Conservation (phyloP, 2,113 vertebrate species). For the Neodon shergylaensis region DNA sequence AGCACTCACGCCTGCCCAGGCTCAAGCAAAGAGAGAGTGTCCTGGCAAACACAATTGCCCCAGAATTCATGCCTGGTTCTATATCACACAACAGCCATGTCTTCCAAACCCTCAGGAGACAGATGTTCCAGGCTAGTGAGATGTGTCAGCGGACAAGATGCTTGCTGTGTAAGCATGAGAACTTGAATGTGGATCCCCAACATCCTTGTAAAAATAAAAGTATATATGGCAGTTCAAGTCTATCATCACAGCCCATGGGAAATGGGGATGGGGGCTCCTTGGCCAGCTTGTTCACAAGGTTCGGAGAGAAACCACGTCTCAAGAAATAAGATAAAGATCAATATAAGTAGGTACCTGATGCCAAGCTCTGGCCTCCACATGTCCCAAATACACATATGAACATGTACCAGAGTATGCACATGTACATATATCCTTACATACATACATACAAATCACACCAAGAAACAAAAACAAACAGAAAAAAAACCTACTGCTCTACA, state of each 20-base stretch:
- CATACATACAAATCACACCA: background rate
- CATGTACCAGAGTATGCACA: no score
- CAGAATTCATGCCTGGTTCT: background rate
- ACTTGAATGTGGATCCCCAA: background rate
- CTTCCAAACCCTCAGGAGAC: background rate
- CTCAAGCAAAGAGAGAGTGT: background rate
- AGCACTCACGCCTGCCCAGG: background rate
- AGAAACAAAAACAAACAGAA: no score
- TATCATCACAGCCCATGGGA: background rate
- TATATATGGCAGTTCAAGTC: no score
- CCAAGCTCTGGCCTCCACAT: background rate
- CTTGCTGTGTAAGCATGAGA: no score
- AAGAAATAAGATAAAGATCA: background rate
- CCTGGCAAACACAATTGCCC: no score
- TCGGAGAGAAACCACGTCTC: background rate
- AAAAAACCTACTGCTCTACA: background rate
- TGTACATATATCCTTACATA: background rate
- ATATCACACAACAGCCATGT: background rate
- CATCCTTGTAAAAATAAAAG: background rate
- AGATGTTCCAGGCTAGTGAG: background rate
- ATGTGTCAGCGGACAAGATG: background rate
- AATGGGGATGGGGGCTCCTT: background rate
- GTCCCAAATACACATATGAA: no score
- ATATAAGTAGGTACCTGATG: background rate
- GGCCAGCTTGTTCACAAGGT: background rate